These are phyloP conservation scores for Galeopterus variegatus DNA, from an alignment of 2,113 vertebrate genomes.

Conservation along the genomic window DNA sequence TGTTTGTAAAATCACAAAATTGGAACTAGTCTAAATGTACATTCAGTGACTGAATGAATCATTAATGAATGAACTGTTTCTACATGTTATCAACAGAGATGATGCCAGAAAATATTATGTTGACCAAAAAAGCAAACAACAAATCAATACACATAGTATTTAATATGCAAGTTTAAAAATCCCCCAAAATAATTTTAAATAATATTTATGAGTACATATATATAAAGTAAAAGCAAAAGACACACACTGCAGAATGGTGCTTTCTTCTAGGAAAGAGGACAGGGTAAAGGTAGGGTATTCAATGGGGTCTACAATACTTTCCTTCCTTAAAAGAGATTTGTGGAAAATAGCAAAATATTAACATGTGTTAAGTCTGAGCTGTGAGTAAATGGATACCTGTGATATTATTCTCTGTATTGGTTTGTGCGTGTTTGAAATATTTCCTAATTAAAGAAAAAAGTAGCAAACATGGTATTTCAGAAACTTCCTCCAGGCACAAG, in stretches of 20 bases:
- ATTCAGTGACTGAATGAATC: conserved; percentile 13
- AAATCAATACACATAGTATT: background rate
- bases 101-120: conserved; percentile 2
- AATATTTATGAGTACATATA: background rate
- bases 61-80: conserved; percentile 19
- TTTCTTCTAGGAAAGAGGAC: background rate
- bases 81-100: background rate
- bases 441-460: conserved; percentile 16
- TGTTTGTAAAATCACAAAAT: conserved; percentile 52
- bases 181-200: conserved; percentile 34
- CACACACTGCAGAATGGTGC: background rate
- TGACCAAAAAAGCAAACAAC: background rate
- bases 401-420: background rate
- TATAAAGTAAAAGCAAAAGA: background rate
- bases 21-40: conserved; percentile 26
- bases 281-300: background rate
- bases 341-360: background rate
- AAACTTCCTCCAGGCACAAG: background rate
- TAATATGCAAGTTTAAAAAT: background rate
- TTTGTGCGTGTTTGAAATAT: background rate
- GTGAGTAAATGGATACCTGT: background rate
- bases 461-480: background rate
- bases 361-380: background rate
- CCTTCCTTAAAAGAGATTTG: conserved; percentile 12
- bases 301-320: background rate